Percentiles rank a stretch among this genome's conserved stretches.
Evolutionary conservation across 2,797 vertebrate species (phyloP).

Genomic region (Chromobotia macracanthus): DNA sequence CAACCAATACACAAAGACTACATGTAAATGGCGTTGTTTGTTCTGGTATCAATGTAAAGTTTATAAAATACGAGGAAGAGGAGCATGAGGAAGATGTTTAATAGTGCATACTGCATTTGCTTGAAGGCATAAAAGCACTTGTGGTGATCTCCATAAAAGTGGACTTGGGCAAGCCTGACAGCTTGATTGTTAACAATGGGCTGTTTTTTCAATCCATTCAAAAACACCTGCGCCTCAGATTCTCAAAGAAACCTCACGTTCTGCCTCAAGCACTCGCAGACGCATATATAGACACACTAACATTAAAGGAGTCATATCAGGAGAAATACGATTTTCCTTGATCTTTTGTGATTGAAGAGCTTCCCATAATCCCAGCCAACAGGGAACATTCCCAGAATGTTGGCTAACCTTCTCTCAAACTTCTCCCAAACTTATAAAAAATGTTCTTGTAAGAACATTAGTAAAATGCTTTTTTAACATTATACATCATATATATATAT

Average conservation of each 20-base stretch:
- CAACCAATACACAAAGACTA: not conserved
- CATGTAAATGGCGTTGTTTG: not conserved
- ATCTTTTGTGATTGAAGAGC: not conserved
- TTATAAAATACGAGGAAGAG: not conserved
- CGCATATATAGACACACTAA: not conserved
- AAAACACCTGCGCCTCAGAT: conserved; percentile 20
- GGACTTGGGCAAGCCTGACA: not conserved
- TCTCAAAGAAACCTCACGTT: not conserved
- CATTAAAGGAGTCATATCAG: not conserved
- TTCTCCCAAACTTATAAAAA: too few relatives aligned
- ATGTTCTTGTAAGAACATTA: too few relatives aligned
- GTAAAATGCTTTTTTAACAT: too few relatives aligned
- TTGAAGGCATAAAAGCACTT: conserved; percentile 23
- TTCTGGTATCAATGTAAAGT: not conserved
- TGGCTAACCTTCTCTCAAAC: too few relatives aligned
- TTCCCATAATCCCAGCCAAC: not conserved
- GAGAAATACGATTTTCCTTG: not conserved
- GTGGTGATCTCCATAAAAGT: conserved; percentile 25
- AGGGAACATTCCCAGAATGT: too few relatives aligned
- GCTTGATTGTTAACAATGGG: conserved; percentile 33
- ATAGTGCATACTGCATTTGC: conserved; percentile 1
- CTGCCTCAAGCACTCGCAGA: not conserved
- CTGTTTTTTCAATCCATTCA: conserved; percentile 33
- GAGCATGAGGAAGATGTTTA: not conserved
- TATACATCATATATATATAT: too few relatives aligned